Evolutionary conservation across 2,113 vertebrate genomes (phyloP).

Genomic region (Steatornis caripensis): DNA sequence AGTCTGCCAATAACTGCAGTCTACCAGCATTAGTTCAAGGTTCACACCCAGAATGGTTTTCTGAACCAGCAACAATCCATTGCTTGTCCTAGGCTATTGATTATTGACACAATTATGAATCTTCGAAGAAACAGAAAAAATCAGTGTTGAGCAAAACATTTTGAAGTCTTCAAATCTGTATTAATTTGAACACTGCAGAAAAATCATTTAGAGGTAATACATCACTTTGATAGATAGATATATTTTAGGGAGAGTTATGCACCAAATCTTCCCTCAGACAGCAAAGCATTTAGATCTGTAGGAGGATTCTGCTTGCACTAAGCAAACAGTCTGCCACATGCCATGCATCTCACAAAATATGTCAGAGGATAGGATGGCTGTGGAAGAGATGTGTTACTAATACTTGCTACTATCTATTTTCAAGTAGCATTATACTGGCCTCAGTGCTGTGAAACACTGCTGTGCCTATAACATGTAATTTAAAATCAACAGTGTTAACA

Average conservation of each 20-base stretch:
- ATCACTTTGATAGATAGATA: background rate
- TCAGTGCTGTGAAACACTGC: background rate
- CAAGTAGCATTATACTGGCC: background rate
- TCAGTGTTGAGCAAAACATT: background rate
- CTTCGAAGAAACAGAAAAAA: background rate
- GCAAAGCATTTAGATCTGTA: background rate
- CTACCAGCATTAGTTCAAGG: background rate
- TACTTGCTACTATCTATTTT: background rate
- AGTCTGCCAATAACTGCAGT: background rate
- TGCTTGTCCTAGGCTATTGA: background rate
- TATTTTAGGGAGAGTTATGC: background rate
- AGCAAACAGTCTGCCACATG: background rate
- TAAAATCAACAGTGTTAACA: background rate
- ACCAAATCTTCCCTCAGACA: background rate
- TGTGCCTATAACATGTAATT: accelerated
- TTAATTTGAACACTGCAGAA: background rate
- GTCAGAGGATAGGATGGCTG: background rate
- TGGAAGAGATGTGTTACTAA: background rate
- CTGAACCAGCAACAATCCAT: background rate
- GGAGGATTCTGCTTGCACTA: background rate
- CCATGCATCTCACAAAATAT: background rate
- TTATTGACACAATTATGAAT: background rate
- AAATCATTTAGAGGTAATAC: background rate
- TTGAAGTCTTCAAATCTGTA: background rate
- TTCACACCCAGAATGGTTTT: background rate